Evolutionary conservation across 2,113 vertebrate genomes (phyloP).

Genomic region (Sporophila hypoxantha): DNA sequence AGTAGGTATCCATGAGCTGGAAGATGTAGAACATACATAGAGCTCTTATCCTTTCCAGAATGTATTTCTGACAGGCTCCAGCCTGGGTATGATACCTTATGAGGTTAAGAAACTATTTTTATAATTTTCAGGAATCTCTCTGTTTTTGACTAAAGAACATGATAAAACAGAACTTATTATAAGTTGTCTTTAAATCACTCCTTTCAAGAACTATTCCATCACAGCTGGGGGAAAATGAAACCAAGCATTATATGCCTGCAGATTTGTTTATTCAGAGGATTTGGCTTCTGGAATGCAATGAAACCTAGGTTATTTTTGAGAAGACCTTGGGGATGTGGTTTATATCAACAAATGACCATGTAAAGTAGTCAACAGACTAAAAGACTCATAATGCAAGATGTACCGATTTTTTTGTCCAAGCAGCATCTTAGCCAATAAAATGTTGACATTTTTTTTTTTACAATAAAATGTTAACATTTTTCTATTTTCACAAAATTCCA

Average conservation of each 20-base stretch:
- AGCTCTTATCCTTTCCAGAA: background rate
- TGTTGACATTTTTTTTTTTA: background rate
- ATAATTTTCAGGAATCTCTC: background rate
- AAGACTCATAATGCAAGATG: background rate
- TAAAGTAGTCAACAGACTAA: background rate
- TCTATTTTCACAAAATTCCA: background rate
- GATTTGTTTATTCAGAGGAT: background rate
- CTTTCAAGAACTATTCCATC: background rate
- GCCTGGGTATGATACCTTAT: background rate
- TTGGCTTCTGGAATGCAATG: background rate
- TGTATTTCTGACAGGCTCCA: fast-evolving
- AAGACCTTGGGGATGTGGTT: background rate
- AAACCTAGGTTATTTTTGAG: background rate
- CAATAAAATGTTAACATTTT: background rate
- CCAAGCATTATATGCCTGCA: fast-evolving
- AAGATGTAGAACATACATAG: background rate
- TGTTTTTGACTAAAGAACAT: background rate
- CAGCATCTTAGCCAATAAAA: background rate
- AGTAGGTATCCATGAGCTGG: background rate
- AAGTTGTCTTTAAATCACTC: background rate
- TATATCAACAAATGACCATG: background rate
- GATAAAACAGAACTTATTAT: background rate
- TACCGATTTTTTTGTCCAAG: background rate
- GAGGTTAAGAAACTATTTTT: background rate
- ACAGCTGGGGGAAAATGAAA: background rate